A percentile compares a stretch with the other conserved stretches of the same genome.
Conservation (phyloP, 2,113 vertebrate species). For the Mirza zaza region DNA sequence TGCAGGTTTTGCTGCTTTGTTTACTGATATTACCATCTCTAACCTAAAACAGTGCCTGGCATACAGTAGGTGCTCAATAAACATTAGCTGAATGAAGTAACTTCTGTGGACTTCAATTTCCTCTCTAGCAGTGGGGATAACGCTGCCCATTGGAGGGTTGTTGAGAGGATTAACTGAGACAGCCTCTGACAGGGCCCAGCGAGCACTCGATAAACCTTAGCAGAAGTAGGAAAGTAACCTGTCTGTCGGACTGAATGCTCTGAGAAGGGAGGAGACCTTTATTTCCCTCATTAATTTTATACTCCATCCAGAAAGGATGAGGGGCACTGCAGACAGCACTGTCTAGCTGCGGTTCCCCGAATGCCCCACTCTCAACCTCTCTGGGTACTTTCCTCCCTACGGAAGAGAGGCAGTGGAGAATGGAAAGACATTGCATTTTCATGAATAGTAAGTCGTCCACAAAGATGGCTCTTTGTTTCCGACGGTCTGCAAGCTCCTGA, state of each 20-base stretch:
- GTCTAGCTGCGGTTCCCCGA: background rate
- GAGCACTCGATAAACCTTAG: background rate
- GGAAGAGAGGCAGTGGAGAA: background rate
- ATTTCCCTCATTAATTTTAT: background rate
- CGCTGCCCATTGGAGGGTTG: background rate
- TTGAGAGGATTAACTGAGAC: background rate
- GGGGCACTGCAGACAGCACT: background rate
- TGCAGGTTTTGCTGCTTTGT: background rate
- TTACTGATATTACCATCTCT: background rate
- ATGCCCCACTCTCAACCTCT: background rate
- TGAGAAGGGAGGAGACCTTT: background rate
- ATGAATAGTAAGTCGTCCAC: background rate
- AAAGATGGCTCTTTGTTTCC: conserved; percentile 55
- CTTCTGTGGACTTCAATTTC: background rate
- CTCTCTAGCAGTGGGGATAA: background rate
- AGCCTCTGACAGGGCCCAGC: background rate
- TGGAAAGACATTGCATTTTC: background rate
- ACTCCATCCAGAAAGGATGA: background rate
- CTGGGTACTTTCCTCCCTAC: background rate
- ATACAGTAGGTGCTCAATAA: background rate
- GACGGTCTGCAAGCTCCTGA: background rate
- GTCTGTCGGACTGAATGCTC: background rate
- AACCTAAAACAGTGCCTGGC: background rate
- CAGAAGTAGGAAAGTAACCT: background rate
- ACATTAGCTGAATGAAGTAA: background rate